Base-by-base conservation (phyloP, 1,140 invertebrate species). In the Uloborus diversus region DNA sequence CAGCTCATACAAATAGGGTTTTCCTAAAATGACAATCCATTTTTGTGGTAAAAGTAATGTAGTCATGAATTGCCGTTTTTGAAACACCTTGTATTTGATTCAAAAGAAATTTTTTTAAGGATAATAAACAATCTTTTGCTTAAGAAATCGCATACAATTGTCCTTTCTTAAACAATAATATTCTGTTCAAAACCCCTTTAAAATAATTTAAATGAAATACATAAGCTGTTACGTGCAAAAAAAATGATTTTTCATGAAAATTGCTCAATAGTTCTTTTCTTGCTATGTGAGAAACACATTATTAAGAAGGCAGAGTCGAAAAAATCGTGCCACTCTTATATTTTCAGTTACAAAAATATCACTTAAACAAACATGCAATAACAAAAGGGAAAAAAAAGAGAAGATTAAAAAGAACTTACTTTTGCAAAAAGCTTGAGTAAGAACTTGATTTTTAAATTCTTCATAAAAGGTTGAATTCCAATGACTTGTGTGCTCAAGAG, bases 401-500 rank as follows among this genome's bases (percentile, higher is more conserved):
- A 47, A 3, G 13, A 47, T 5, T 14, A 51, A 5, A 68, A 68
- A 51, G 4, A 20, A 13, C 57, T 73, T 73, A 73, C 69, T 57
- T 61, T 61, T 73, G 1, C 37, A 23, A 13, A 61, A 37, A 47
- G 56, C 56, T 61, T 73, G 23, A 27, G 59, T n/a, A 1, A 73
- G 49, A n/a, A 61, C 28, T 9, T 27, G 13, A 42, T 49, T 73
- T 56, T 37, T 59, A 14, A 42, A 73, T 4, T 30, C 56, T 4
- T 73, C 56, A 49, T 73, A 61, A 17, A 42, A 47, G 9, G 27
- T 57, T 33, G 33, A 11, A 61, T n/a, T 42, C 56, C 69, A 61
- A 4, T 61, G n/a, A 42, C 49, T 61, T n/a, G 69, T 61, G 7
- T n/a, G 33, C 30, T 73, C 69, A 5, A 73, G 25, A 37, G 69